phyloP scores from a whole-genome alignment of 1,140 invertebrate species.

The Belonocnema kinseyi region DNA sequence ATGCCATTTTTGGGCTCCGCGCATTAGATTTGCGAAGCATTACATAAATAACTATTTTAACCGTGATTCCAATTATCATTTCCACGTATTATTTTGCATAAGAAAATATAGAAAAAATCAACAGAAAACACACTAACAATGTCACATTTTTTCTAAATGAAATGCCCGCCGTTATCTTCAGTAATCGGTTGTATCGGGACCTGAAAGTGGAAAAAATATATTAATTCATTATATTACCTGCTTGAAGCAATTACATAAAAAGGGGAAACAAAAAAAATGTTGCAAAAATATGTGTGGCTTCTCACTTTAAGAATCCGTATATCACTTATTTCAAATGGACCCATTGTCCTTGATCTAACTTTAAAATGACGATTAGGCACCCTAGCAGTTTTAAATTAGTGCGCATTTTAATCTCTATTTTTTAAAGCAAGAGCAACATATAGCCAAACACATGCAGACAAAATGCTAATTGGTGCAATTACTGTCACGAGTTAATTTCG shows the following conservation, averaged over 20 bases:
- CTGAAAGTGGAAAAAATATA: conserved; percentile 40
- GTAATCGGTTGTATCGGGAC: conserved; percentile 51
- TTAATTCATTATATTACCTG: not conserved
- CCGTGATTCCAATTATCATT: conserved; percentile 12
- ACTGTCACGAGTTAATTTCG: not conserved
- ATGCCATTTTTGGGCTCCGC: not conserved
- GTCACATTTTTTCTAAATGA: conserved; percentile 19
- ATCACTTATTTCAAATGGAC: not conserved
- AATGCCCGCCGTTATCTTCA: conserved; percentile 36
- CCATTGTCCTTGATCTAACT: not conserved
- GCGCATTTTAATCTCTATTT: no score
- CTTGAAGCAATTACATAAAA: not conserved
- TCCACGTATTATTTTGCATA: conserved; percentile 29
- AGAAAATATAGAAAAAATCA: conserved; percentile 41
- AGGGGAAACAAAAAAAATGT: not conserved
- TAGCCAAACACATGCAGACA: not conserved
- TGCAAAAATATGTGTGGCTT: conserved; percentile 5
- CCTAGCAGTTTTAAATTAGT: not conserved
- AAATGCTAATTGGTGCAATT: not conserved
- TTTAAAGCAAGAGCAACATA: not conserved
- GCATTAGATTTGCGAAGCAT: conserved; percentile 20
- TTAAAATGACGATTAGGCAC: not conserved
- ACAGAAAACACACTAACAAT: conserved; percentile 40
- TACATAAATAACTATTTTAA: not conserved
- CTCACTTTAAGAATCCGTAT: not conserved